Percentiles rank a stretch among this genome's conserved stretches.
phyloP scores from a whole-genome alignment of 2,797 vertebrate genomes.

The Sebastiscus albofasciatus region DNA sequence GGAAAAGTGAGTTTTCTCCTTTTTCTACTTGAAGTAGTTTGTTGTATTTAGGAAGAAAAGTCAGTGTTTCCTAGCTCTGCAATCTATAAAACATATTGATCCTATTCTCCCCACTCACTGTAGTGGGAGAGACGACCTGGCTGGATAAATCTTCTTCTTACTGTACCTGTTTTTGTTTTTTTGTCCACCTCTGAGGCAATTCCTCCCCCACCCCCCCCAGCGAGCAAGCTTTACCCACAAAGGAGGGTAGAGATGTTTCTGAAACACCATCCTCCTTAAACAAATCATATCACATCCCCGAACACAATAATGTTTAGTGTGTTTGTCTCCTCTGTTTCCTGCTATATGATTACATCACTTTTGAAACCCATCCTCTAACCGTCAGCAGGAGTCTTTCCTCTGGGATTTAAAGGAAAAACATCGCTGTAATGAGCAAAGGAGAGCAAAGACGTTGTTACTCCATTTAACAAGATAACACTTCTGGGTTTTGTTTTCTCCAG shows the following conservation, averaged over 20 bases:
- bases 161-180: neutral
- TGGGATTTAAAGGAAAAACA: constrained; percentile 12
- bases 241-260: neutral
- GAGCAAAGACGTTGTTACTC: constrained; percentile 7
- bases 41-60: constrained; percentile 8
- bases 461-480: constrained; percentile 12
- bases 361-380: neutral
- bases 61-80: neutral
- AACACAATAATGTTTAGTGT: neutral
- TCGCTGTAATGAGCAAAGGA: constrained; percentile 27
- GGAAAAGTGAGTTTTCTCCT: neutral
- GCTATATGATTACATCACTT: neutral
- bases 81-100: constrained; percentile 20
- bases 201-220: neutral
- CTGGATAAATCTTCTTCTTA: neutral
- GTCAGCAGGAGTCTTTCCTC: neutral
- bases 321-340: neutral
- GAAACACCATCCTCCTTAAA: neutral
- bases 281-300: neutral
- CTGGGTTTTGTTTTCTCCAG: constrained; percentile 13
- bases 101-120: neutral
- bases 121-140: neutral
- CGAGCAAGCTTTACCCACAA: neutral
- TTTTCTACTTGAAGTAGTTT: neutral
- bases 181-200: neutral